phyloP scores from a whole-genome alignment of 2,888 invertebrate species.

The Chironomus riparius region DNA sequence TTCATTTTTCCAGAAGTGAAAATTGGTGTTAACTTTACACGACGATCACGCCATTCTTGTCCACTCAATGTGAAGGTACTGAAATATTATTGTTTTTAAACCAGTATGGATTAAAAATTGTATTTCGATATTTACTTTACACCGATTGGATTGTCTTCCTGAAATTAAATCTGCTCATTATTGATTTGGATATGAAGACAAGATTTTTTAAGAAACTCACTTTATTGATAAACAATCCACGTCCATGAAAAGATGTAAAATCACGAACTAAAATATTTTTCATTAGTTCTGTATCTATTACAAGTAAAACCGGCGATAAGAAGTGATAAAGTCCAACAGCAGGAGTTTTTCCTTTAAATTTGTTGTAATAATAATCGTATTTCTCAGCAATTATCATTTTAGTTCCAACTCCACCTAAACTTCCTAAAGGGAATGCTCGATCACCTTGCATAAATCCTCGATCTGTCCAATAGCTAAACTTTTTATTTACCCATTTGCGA shows the following conservation, averaged over 20 bases:
- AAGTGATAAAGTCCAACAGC: conserved; percentile 29
- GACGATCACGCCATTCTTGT: conserved; percentile 49
- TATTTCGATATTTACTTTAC: conserved; percentile 29
- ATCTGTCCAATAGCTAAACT: not conserved
- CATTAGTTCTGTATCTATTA: conserved; percentile 28
- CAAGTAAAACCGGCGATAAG: conserved; percentile 27
- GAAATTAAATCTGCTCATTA: too few species aligned
- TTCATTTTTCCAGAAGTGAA: conserved; percentile 47
- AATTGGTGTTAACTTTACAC: conserved; percentile 48
- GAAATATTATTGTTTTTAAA: too few species aligned
- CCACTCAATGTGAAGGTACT: conserved; percentile 39
- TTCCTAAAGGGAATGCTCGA: not conserved
- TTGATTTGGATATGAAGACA: too few species aligned
- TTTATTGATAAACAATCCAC: conserved; percentile 29
- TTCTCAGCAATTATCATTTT: not conserved
- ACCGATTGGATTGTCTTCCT: conserved; percentile 36
- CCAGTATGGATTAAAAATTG: too few species aligned
- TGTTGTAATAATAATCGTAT: conserved; percentile 32
- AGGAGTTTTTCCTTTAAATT: conserved; percentile 30
- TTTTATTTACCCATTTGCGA: not conserved
- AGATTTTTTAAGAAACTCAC: too few species aligned
- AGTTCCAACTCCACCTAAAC: not conserved
- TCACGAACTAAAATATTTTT: conserved; percentile 29
- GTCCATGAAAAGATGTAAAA: conserved; percentile 29
- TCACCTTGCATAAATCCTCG: not conserved